Conservation (phyloP, 2,888 invertebrate genomes). For the Orchestes rusci region DNA sequence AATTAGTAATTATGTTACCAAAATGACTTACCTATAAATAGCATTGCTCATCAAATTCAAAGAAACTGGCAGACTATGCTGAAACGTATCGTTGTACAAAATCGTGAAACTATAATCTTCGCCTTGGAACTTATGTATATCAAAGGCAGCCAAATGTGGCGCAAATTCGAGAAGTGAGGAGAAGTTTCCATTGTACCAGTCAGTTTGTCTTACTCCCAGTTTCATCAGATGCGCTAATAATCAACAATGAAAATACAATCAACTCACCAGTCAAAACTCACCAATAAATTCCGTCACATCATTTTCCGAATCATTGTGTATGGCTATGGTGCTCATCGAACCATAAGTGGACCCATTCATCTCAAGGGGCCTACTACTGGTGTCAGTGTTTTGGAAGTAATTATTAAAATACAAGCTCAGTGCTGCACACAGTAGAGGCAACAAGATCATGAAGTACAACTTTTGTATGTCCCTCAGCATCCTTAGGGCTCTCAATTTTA, state of each 20-base stretch:
- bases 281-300: constrained; percentile 24
- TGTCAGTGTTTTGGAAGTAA: constrained; percentile 53
- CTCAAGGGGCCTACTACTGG: constrained; percentile 55
- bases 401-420: constrained; percentile 53
- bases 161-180: constrained; percentile 55
- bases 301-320: constrained; percentile 51
- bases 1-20: no score
- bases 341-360: constrained; percentile 58
- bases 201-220: constrained; percentile 40
- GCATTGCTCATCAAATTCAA: constrained; percentile 66
- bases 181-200: constrained; percentile 60
- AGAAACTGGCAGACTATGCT: constrained; percentile 71
- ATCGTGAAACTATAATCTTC: constrained; percentile 54
- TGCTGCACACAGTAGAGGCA: constrained; percentile 63
- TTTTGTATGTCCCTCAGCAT: constrained; percentile 60
- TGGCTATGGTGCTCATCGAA: constrained; percentile 52
- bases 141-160: constrained; percentile 61
- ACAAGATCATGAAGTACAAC: constrained; percentile 65
- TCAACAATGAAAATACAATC: neutral
- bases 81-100: constrained; percentile 71
- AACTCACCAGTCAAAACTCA: constrained; percentile 35
- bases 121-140: constrained; percentile 49
- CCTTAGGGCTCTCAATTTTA: constrained; percentile 57
- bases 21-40: constrained; percentile 59
- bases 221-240: constrained; percentile 34